These are phyloP conservation scores for Holocentrus rufus DNA, from an alignment of 2,797 vertebrate species.

Conservation along the genomic window DNA sequence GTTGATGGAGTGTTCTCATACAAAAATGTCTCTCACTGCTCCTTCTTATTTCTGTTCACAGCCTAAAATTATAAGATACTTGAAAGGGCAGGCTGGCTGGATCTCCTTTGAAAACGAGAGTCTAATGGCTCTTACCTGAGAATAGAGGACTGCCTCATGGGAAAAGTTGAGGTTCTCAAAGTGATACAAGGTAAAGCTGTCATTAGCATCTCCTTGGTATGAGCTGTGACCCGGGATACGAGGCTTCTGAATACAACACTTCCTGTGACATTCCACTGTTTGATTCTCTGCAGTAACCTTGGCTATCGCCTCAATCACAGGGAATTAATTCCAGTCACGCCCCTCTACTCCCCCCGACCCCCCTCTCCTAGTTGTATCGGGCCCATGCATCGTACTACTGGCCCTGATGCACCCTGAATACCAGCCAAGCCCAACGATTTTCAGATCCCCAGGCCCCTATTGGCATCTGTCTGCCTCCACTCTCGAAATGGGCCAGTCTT, in stretches of 20 bases:
- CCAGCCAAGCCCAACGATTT: slow-evolving; percentile 78
- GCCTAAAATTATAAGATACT: slow-evolving; percentile 19
- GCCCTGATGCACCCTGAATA: slow-evolving; percentile 79
- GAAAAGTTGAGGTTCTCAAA: slow-evolving; percentile 34
- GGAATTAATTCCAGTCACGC: slow-evolving; percentile 85
- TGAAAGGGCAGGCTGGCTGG: slow-evolving; percentile 28
- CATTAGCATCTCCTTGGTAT: slow-evolving; percentile 76
- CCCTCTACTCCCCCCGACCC: slow-evolving; percentile 43
- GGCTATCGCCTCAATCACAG: slow-evolving; percentile 81
- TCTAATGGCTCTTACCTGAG: slow-evolving; percentile 48
- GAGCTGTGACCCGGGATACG: slow-evolving; percentile 72
- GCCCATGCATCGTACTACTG: slow-evolving; percentile 71
- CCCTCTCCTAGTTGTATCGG: slow-evolving; percentile 65
- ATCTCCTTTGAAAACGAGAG: slow-evolving; percentile 54
- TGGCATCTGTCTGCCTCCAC: slow-evolving; percentile 74
- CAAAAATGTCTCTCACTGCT: not conserved
- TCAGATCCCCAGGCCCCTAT: slow-evolving; percentile 72
- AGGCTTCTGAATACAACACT: slow-evolving; percentile 73
- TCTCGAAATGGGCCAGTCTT: slow-evolving; percentile 67
- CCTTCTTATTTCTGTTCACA: slow-evolving; percentile 14
- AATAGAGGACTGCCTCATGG: slow-evolving; percentile 48
- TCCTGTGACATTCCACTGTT: slow-evolving; percentile 79
- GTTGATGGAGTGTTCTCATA: slow-evolving; percentile 8
- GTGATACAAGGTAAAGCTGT: slow-evolving; percentile 57
- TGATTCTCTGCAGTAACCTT: slow-evolving; percentile 84